Evolutionary conservation across 2,888 invertebrate species (phyloP), one percentile per base, ranked within the genome.

Genomic region (Torymus aiolomorphi): DNA sequence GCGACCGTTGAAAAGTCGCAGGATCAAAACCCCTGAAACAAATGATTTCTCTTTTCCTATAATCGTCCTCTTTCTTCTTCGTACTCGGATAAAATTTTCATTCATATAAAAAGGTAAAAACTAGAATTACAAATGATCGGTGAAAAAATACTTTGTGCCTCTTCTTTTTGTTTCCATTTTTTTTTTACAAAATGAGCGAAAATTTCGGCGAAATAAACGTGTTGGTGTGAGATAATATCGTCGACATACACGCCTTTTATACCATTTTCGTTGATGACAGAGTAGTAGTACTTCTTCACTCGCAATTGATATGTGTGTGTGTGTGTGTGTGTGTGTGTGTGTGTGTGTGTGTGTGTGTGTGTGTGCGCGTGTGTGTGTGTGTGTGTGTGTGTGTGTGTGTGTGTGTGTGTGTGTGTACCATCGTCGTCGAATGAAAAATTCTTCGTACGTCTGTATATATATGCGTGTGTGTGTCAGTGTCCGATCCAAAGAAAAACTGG

Each of bases 61-160:
- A 75, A 71, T 62, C 18, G 11, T 42, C 42, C 42, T 8, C 42
- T 5, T 42, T 42, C 42, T 42, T 31, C 31, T 31, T 31, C 31
- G 31, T 31, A 2, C 31, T 31, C 42, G 8, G 42, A 42, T 42
- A 8, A 42, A 57, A 67, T 69, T 66, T 72, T 42, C 42, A 1
- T 42, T 8, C 12, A 59, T 76, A 76, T 81, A 76, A 76, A 81
- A 75, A 78, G 61, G 72, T 78, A 73, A 76, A 75, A 81, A 76
- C 78, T 78, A 81, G 76, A 81, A 76, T 78, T 69, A 76, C 63
- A 81, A 81, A 76, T 78, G 62, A 76, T 76, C 20, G 42, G 76
- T 81, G 81, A 78, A 78, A 81, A 81, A 81, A 81, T 81, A 81
- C 73, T 78, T 81, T 52, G 18, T 78, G 42, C 42, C 42, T 42